A percentile compares a stretch with the other conserved stretches of the same genome.
Conservation (phyloP, 2,888 invertebrate species). For the Tuta absoluta region DNA sequence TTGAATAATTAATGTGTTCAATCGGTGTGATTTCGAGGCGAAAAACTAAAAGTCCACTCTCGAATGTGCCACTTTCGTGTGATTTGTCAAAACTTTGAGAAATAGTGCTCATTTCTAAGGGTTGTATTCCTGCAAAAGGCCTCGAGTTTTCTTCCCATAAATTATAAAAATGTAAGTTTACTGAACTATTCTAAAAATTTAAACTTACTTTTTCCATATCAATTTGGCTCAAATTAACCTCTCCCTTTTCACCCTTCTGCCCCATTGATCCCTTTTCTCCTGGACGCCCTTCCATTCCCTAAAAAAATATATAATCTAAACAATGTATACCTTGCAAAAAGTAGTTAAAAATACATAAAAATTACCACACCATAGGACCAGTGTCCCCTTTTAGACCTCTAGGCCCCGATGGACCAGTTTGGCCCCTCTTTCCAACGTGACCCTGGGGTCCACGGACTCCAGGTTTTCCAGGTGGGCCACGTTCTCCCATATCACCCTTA, state of each 20-base stretch:
- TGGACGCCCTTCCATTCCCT: conserved; percentile 72
- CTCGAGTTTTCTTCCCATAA: too few relatives aligned
- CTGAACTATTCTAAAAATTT: neutral
- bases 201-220: conserved; percentile 50
- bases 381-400: conserved; percentile 75
- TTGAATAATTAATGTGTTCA: conserved; percentile 1
- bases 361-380: conserved; percentile 32
- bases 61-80: too few relatives aligned
- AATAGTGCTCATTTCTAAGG: too few relatives aligned
- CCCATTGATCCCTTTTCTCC: conserved; percentile 56
- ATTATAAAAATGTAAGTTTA: neutral
- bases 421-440: conserved; percentile 31
- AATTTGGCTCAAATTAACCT: conserved; percentile 43
- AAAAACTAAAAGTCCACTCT: too few relatives aligned
- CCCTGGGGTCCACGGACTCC: conserved; percentile 31
- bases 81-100: too few relatives aligned
- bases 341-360: neutral
- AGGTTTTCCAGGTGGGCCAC: conserved; percentile 31
- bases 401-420: conserved; percentile 74
- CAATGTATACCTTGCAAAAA: neutral
- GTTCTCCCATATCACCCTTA: conserved; percentile 34
- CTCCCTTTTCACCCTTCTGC: conserved; percentile 63
- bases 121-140: too few relatives aligned
- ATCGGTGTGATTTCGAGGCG: too few relatives aligned
- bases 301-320: conserved; percentile 26